Conservation (phyloP, 2,797 vertebrate species). For the Remorina albescens region DNA sequence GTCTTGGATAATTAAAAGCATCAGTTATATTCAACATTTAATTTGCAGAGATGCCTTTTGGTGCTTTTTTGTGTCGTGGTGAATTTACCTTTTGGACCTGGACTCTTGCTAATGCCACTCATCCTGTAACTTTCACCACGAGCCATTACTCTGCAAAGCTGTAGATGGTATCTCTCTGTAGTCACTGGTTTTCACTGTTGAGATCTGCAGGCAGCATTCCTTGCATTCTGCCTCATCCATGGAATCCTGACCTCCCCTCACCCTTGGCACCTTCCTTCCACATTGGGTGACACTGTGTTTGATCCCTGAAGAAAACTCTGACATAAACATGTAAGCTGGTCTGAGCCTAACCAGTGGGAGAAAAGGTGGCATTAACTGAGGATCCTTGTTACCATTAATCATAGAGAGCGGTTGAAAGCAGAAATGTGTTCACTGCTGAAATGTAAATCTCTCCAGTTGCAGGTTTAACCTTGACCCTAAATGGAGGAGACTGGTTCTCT, state of each 20-base stretch:
- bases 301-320: slow-evolving; percentile 37
- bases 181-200: slow-evolving; percentile 41
- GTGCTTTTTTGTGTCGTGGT: slow-evolving; percentile 15
- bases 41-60: background rate
- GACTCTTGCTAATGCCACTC: slow-evolving; percentile 31
- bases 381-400: slow-evolving; percentile 45
- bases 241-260: slow-evolving; percentile 69
- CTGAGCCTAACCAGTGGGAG: slow-evolving; percentile 21
- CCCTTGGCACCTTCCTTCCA: slow-evolving; percentile 43
- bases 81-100: slow-evolving; percentile 15
- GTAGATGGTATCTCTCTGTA: slow-evolving; percentile 40
- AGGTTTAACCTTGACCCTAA: slow-evolving; percentile 5
- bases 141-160: slow-evolving; percentile 49
- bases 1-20: slow-evolving; percentile 9
- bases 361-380: slow-evolving; percentile 21
- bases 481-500: background rate
- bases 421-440: background rate
- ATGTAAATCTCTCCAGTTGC: slow-evolving; percentile 5
- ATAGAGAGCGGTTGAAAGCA: slow-evolving; percentile 8
- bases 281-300: slow-evolving; percentile 37
- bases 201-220: slow-evolving; percentile 74
- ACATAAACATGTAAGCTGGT: slow-evolving; percentile 37
- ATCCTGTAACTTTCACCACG: slow-evolving; percentile 60
- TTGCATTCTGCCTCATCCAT: slow-evolving; percentile 65
- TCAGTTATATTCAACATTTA: background rate